Percentiles rank a stretch among this genome's conserved stretches.
Evolutionary conservation across 2,888 invertebrate genomes (phyloP).

Genomic region (Pammene fasciana): DNA sequence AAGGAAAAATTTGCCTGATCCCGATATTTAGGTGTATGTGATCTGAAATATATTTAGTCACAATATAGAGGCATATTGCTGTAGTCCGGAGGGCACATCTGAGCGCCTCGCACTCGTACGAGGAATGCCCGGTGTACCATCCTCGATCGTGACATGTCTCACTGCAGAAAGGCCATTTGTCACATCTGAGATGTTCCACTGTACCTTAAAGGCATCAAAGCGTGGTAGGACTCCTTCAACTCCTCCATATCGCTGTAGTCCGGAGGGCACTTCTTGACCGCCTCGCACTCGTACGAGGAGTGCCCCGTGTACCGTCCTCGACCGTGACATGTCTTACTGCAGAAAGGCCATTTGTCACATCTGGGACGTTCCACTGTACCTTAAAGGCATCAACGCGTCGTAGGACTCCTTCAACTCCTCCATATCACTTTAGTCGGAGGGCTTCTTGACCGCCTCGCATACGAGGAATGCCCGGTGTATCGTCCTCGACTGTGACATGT

Average conservation of each 20-base stretch:
- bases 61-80: no score
- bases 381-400: constrained; percentile 82
- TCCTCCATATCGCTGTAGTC: constrained; percentile 77
- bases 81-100: constrained; percentile 73
- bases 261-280: constrained; percentile 72
- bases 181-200: no score
- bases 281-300: constrained; percentile 83
- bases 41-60: no score
- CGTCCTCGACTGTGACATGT: constrained; percentile 82
- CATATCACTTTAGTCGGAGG: constrained; percentile 74
- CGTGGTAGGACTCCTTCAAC: constrained; percentile 78
- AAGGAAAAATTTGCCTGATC: no score
- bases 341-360: constrained; percentile 90
- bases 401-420: constrained; percentile 78
- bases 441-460: constrained; percentile 81
- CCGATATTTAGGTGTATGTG: no score
- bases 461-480: constrained; percentile 82
- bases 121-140: constrained; percentile 83
- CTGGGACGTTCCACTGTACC: no score
- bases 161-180: constrained; percentile 90
- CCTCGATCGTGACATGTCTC: constrained; percentile 81
- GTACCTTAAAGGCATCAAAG: constrained; percentile 83
- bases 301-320: constrained; percentile 82
- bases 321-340: constrained; percentile 84
- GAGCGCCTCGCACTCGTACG: constrained; percentile 83